Evolutionary conservation across 1,140 invertebrate species (phyloP).

Genomic region (Coptotermes formosanus): DNA sequence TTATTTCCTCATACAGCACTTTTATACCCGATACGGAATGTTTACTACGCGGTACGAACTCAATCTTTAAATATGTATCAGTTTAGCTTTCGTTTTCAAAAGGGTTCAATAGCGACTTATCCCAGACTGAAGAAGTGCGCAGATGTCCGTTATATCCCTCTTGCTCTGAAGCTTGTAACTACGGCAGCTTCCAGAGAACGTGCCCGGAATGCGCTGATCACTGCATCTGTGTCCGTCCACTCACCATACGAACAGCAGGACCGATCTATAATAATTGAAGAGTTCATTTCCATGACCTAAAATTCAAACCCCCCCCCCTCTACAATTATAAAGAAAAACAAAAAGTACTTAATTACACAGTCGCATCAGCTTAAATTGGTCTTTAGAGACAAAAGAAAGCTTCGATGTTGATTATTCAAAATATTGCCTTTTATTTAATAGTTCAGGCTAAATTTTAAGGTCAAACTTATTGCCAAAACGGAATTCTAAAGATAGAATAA

Average conservation of each 20-base stretch:
- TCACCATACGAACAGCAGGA: background rate
- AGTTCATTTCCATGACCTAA: constrained; percentile 16
- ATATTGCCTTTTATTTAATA: background rate
- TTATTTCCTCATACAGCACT: too few relatives aligned
- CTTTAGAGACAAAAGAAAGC: background rate
- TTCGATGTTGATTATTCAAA: background rate
- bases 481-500: too few relatives aligned
- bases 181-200: background rate
- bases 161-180: background rate
- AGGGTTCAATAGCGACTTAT: too few relatives aligned
- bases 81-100: too few relatives aligned
- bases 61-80: too few relatives aligned
- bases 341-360: background rate
- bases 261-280: constrained; percentile 13
- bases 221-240: background rate
- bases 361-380: background rate
- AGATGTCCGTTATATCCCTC: background rate
- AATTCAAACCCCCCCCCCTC: background rate
- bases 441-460: background rate
- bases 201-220: background rate
- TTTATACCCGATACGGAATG: too few relatives aligned
- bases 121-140: too few relatives aligned
- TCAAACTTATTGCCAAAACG: too few relatives aligned
- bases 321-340: background rate
- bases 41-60: too few relatives aligned